Conservation (phyloP, 1,140 invertebrate genomes). For the Drosophila suzukii region DNA sequence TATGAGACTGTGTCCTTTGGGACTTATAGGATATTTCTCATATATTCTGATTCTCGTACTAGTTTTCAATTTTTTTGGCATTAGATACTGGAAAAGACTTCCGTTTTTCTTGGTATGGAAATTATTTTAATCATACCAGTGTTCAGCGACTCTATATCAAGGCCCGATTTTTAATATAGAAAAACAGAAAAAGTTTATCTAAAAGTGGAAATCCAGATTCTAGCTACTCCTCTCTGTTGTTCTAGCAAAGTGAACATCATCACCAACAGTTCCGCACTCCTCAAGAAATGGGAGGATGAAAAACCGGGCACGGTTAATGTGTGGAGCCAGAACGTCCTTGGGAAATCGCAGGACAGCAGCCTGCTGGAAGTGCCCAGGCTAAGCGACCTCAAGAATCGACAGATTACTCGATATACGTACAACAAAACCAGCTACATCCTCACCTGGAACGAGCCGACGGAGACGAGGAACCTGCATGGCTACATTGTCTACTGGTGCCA, state of each 20-base stretch:
- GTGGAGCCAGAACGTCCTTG: slow-evolving; percentile 22
- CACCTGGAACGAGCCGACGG: slow-evolving; percentile 12
- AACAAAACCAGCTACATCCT: not conserved
- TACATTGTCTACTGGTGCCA: slow-evolving; percentile 45
- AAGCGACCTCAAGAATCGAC: not conserved
- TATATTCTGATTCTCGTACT: too few species aligned
- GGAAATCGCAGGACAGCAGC: slow-evolving; percentile 16
- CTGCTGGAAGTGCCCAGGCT: slow-evolving; percentile 14
- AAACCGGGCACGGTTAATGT: not conserved
- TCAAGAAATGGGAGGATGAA: not conserved
- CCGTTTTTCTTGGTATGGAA: too few species aligned
- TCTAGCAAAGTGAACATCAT: not conserved
- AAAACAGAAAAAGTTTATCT: too few species aligned
- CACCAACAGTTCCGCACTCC: not conserved
- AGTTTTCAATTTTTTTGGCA: too few species aligned
- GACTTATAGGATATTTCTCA: too few species aligned
- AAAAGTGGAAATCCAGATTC: too few species aligned
- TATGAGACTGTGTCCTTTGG: too few species aligned
- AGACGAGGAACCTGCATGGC: not conserved
- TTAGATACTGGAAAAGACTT: too few species aligned
- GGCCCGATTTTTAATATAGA: too few species aligned
- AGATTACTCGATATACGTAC: not conserved
- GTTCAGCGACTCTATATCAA: too few species aligned
- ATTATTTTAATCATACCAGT: too few species aligned
- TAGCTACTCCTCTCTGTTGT: not conserved